Conservation (phyloP, 2,888 invertebrate genomes). For the Geotrupes spiniger region DNA sequence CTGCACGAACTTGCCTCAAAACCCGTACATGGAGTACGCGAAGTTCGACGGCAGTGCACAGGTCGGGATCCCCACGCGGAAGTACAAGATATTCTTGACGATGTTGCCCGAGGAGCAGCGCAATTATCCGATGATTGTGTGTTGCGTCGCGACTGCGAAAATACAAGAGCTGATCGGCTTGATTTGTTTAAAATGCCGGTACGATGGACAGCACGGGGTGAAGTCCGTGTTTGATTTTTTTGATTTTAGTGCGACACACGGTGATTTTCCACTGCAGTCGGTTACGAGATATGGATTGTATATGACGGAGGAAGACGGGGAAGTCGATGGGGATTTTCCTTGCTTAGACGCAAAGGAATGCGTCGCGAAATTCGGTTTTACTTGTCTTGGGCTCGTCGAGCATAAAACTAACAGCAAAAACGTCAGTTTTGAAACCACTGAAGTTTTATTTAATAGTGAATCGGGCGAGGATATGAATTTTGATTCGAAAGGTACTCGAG, state of each 20-base stretch:
- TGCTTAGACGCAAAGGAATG: constrained; percentile 84
- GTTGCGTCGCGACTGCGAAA: constrained; percentile 79
- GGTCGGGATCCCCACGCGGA: constrained; percentile 73
- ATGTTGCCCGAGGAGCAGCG: constrained; percentile 80
- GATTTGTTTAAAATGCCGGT: constrained; percentile 82
- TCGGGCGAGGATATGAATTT: constrained; percentile 17
- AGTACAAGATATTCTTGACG: constrained; percentile 86
- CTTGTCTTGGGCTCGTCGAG: constrained; percentile 83
- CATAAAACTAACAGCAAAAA: constrained; percentile 54
- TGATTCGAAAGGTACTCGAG: not conserved
- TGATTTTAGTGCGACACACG: constrained; percentile 58
- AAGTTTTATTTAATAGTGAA: constrained; percentile 23
- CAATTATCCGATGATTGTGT: constrained; percentile 79
- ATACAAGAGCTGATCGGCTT: constrained; percentile 90
- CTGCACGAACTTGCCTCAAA: constrained; percentile 73
- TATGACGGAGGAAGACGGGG: constrained; percentile 95
- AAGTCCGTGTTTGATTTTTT: no score
- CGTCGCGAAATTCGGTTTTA: constrained; percentile 91
- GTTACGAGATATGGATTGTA: constrained; percentile 79
- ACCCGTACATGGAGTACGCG: constrained; percentile 86
- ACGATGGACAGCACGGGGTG: no score
- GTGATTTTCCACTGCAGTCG: constrained; percentile 61
- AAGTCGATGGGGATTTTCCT: constrained; percentile 91
- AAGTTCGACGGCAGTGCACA: constrained; percentile 89
- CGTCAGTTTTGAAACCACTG: constrained; percentile 40